Percentiles rank a stretch among this genome's conserved stretches.
Conservation (phyloP, 2,797 vertebrate species). For the Anguilla obscura region DNA sequence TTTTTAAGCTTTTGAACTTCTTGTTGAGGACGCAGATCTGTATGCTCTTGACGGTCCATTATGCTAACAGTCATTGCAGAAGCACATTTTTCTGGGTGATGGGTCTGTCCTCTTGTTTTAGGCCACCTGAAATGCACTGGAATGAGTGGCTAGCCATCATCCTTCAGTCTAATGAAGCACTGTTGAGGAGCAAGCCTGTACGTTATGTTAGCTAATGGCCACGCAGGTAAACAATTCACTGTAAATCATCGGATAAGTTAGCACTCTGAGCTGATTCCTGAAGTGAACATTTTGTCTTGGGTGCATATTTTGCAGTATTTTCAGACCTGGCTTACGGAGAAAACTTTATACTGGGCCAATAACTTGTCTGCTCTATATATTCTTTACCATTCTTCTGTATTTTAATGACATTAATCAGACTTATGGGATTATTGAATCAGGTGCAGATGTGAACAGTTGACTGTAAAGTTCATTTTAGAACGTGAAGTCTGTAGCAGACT, state of each 20-base stretch:
- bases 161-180: background rate
- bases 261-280: too few species aligned
- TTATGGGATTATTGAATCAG: background rate
- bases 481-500: background rate
- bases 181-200: too few species aligned
- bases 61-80: constrained; percentile 40
- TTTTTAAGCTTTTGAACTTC: background rate
- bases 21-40: constrained; percentile 1
- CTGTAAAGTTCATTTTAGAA: background rate
- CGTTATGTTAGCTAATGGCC: too few species aligned
- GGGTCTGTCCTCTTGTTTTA: constrained; percentile 26
- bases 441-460: background rate
- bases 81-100: constrained; percentile 23
- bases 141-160: constrained; percentile 28
- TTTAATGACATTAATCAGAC: background rate
- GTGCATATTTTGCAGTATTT: too few species aligned
- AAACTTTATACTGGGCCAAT: background rate
- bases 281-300: too few species aligned
- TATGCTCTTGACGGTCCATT: constrained; percentile 21
- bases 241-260: too few species aligned
- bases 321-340: background rate
- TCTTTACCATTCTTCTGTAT: background rate
- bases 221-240: too few species aligned
- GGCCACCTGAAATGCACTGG: constrained; percentile 17
- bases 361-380: background rate